Conservation (phyloP, 1,140 invertebrate genomes). For the Oppia nitens region DNA sequence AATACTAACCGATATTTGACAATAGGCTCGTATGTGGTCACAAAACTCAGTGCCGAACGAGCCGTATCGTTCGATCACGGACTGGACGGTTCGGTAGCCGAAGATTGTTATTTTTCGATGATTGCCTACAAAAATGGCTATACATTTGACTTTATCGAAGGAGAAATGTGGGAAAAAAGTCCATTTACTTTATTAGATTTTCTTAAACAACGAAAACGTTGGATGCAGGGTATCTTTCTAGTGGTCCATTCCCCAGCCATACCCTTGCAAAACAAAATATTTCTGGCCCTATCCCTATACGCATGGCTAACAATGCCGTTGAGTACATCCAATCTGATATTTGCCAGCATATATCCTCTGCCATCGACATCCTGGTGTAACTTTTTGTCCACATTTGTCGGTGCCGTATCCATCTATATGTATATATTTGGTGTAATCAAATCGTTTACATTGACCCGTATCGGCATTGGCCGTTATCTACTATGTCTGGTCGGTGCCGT, state of each 20-base stretch:
- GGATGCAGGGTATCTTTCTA: conserved; percentile 78
- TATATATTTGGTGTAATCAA: conserved; percentile 90
- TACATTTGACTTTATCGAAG: conserved; percentile 34
- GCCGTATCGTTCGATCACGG: conserved; percentile 37
- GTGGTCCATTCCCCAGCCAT: conserved; percentile 79
- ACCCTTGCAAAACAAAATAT: conserved; percentile 58
- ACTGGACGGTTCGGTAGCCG: conserved; percentile 36
- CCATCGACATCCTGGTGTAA: conserved; percentile 50
- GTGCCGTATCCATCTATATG: conserved; percentile 81
- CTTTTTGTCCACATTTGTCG: conserved; percentile 70
- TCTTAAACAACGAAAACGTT: conserved; percentile 83
- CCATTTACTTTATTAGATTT: conserved; percentile 89
- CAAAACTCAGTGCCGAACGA: conserved; percentile 32
- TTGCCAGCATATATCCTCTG: conserved; percentile 68
- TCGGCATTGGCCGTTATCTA: conserved; percentile 57
- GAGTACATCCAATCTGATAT: conserved; percentile 67
- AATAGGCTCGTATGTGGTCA: conserved; percentile 31
- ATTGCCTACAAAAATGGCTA: conserved; percentile 30
- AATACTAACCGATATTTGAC: background rate
- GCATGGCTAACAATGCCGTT: conserved; percentile 90
- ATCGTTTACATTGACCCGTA: conserved; percentile 72
- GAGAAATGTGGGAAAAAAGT: conserved; percentile 48
- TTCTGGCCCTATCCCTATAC: conserved; percentile 74
- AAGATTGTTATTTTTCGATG: conserved; percentile 39
- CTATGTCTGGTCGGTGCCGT: conserved; percentile 67